A percentile compares a stretch with the other conserved stretches of the same genome.
These are phyloP conservation scores for Silvanus unidentatus DNA, from an alignment of 2,888 invertebrate species.

Conservation along the genomic window DNA sequence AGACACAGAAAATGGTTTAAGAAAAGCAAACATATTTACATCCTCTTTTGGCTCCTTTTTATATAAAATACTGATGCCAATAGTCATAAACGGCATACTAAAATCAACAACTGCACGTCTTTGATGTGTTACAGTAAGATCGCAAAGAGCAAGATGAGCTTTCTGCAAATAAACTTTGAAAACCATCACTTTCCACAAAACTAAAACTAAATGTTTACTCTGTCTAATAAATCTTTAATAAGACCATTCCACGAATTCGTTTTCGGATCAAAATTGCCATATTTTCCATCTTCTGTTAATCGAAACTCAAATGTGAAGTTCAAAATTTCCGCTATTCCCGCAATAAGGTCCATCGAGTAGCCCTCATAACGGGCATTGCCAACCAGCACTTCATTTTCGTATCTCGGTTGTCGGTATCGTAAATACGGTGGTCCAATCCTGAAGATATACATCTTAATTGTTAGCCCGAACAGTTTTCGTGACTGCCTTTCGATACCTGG, in stretches of 20 bases:
- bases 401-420: conserved; percentile 50
- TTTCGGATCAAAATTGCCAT: conserved; percentile 62
- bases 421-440: conserved; percentile 70
- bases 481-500: conserved; percentile 36
- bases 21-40: conserved; percentile 82
- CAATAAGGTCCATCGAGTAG: conserved; percentile 84
- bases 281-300: conserved; percentile 61
- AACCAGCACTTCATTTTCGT: conserved; percentile 54
- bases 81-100: conserved; percentile 95
- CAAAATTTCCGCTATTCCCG: conserved; percentile 27
- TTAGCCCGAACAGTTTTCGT: not conserved
- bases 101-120: conserved; percentile 87
- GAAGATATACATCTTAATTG: not conserved
- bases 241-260: conserved; percentile 75
- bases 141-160: conserved; percentile 92
- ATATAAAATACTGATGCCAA: conserved; percentile 80
- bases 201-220: conserved; percentile 47
- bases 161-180: conserved; percentile 56
- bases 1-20: conserved; percentile 77
- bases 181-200: not conserved
- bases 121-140: conserved; percentile 89
- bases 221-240: conserved; percentile 66
- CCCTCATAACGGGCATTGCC: conserved; percentile 81
- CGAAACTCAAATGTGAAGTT: conserved; percentile 48
- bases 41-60: conserved; percentile 71